Base-by-base conservation (phyloP, 2,113 vertebrate genomes). In the Galemys pyrenaicus region DNA sequence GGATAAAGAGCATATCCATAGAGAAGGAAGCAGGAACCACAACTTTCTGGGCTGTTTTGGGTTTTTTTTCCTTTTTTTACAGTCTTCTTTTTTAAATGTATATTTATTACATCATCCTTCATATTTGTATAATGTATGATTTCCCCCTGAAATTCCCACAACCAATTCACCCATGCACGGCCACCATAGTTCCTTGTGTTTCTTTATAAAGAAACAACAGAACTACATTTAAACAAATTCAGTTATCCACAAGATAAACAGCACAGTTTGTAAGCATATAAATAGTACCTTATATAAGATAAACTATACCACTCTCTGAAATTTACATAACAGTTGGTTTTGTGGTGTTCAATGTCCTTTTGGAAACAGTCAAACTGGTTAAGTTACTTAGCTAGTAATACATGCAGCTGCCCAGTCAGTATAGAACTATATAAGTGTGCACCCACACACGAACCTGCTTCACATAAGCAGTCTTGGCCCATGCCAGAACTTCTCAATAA, bases 301-400 rank as follows among this genome's bases (percentile, higher is more conserved):
- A 86, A 92, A 54, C n/a, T 22, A 78, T 3, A 74, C 28, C 30
- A 39, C 30, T 91, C 94, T 70, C 56, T 74, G 56, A 85, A 95
- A 51, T 37, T 67, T 90, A 84, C 1, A 1, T 78, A 91, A 86
- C 26, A 74, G 60, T 44, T 81, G 83, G 75, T 56, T 84, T 86
- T 24, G 49, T 44, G 32, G 46, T 46, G 39, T 56, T 65, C 46
- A 5, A 41, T 73, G 51, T 88, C 74, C 83, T 85, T 35, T 12
- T 17, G 68, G 88, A 56, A 56, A 70, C 39, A 41, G 51, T 41
- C 30, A 46, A 51, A 49, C 13, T 41, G 81, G 10, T n/a, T 54
- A 46, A 41, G 58, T 56, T 80, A 58, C 51, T 84, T 15, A 35
- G 79, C 75, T 32, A 30, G 67, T 73, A 60, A 58, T 9, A 19